Base-by-base conservation (phyloP, 2,797 vertebrate species). In the Girardinus metallicus region DNA sequence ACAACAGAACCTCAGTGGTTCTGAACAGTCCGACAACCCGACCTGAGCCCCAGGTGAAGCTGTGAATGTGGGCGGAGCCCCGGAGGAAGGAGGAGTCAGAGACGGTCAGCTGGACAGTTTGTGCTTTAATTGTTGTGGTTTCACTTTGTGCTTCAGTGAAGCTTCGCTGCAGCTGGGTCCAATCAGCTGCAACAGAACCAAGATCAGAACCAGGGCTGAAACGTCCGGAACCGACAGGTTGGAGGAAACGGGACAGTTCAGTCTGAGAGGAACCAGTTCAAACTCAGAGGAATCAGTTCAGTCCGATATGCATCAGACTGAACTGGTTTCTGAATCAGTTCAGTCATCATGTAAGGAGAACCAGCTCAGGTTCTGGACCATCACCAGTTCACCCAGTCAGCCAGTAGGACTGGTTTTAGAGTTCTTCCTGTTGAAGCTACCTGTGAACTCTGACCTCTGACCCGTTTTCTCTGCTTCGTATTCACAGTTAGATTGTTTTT, bases 41-140 rank as follows among this genome's bases (percentile, higher is more conserved):
- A 49, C 16, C 16, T 49, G 47, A 49, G 5, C 46, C 46, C 46
- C 46, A 47, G 46, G 46, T 47, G 46, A 47, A 18, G 46, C 49
- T 51, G 49, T 51, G 49, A 60, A 60, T 31, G 57, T 60, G 55
- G 55, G n/a, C 12, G 55, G 55, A 60, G 55, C 55, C 12, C n/a
- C n/a, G 13, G 57, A 31, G 5, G 57, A 29, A n/a, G 10, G 53
- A 57, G 53, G 23, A 36, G 36, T 36, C 51, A 71, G 51, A 51
- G 4, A 74, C 21, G 2, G 23, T 47, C 34, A 34, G 26, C 5
- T 18, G 15, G 55, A 64, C 6, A n/a, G 62, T 5, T 26, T 83
- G 82, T 83, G 82, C 82, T 83, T 83, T 83, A 83, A 79, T 83
- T 29, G 21, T 16, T 21, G 10, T 44, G 31, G 66, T 39, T n/a